Base-by-base conservation (phyloP, 2,888 invertebrate species). In the Macrophya annulata region DNA sequence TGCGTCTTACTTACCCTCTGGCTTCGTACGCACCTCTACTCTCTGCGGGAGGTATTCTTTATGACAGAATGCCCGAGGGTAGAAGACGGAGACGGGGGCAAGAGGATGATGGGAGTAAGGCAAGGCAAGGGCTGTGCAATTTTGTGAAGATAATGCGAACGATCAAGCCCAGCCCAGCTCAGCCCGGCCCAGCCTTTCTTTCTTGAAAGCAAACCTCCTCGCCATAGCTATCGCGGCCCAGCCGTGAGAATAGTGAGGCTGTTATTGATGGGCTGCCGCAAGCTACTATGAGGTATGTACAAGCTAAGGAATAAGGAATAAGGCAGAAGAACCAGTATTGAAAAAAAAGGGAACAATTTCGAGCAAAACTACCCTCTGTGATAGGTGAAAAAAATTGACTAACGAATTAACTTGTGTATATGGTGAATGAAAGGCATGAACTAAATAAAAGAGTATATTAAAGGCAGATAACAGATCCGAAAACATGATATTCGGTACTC, bases 111-210 rank as follows among this genome's bases (percentile, higher is more conserved):
- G 37, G 17, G 37, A 37, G 25, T 62, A 37, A 68, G 68, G 68
- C 21, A 25, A 31, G 43, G 21, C 45, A 40, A 65, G 62, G 43
- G 59, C 37, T 62, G 31, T 43, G 88, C 90, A 91, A 91, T 91
- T 91, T 90, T 86, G 88, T 86, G 37, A 90, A 90, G 90, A 92
- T 92, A 92, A 92, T 90, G 87, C 88, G 86, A 87, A 84, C 89
- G 89, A 89, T 90, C 90, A 85, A 87, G 86, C 86, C 86, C 86
- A 84, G 88, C 88, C 88, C 31, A 31, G 31, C 31, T 31, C 31
- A 31, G 31, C 31, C 31, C 31, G 31, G 86, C 86, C 86, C 86
- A 84, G 88, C 88, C 88, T 89, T 90, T 90, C 86, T 88, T 82
- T 85, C 86, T 87, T 85, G 86, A 87, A 87, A 88, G 86, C 86